These are phyloP conservation scores for Microcebus lehilahytsara DNA, from an alignment of 2,113 vertebrate genomes.

Conservation along the genomic window DNA sequence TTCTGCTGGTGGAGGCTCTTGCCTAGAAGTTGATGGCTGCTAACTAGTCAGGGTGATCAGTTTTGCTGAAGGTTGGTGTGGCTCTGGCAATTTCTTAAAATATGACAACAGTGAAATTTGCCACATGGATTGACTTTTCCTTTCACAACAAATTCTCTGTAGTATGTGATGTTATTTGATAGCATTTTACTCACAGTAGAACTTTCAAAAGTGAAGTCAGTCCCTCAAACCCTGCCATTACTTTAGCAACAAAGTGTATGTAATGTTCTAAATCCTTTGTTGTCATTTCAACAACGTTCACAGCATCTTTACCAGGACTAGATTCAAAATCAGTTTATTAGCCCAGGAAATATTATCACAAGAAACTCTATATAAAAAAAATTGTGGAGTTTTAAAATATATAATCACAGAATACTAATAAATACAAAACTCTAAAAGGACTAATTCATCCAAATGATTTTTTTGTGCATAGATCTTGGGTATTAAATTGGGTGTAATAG, in stretches of 20 bases:
- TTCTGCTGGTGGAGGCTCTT: background rate
- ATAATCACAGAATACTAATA: background rate
- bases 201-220: background rate
- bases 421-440: slow-evolving; percentile 24
- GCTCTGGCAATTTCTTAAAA: background rate
- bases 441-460: background rate
- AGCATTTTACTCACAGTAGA: background rate
- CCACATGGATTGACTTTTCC: background rate
- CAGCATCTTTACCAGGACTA: background rate
- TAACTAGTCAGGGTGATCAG: background rate
- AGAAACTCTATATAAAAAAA: background rate
- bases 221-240: background rate
- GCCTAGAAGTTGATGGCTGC: background rate
- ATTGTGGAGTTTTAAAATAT: background rate
- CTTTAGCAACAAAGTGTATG: background rate
- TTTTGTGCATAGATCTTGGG: background rate
- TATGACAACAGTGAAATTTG: background rate
- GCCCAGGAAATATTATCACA: background rate
- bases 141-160: background rate
- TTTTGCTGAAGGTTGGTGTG: background rate
- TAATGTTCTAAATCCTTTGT: background rate
- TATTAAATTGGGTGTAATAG: background rate
- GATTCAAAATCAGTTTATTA: slow-evolving; percentile 13
- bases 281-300: background rate
- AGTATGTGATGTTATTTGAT: background rate